Base-by-base conservation (phyloP, 2,797 vertebrate species). In the Myoxocephalus aenaeus region DNA sequence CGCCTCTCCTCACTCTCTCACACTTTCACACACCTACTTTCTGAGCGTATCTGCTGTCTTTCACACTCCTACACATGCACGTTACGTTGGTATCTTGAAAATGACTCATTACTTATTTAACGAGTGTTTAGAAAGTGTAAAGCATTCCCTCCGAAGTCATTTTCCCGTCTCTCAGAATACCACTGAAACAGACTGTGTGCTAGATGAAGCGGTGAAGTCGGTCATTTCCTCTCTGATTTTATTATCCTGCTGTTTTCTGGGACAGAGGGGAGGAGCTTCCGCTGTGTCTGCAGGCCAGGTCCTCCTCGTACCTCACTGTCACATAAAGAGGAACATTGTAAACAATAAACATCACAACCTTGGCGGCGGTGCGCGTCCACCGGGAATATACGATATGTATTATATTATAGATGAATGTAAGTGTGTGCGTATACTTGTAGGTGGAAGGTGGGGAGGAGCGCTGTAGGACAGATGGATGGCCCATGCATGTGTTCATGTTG, bases 31-130 rank as follows among this genome's bases (percentile, higher is more conserved):
- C 80, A 62, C n/a, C 29, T 36, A 44, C 69, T 68, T 72, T 84
- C 75, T 70, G 71, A 77, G 50, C 77, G 72, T 75, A 73, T 84
- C 81, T 77, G 75, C 79, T 66, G 76, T 73, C 67, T 20, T n/a
- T 50, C 48, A 50, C 85, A 86, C 88, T 89, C 86, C 86, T 65
- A 91, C 88, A 65, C 71, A 42, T 58, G 67, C 36, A 78, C 74
- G 53, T 81, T 80, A 68, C 3, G 46, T 56, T 18, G n/a, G 59
- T 58, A 66, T 81, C 75, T 79, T 59, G 61, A 25, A 79, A 82
- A 85, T 84, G 83, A 91, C 70, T 92, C 86, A 90, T 89, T 83
- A 73, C 14, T 27, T 67, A 63, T 83, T 72, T 70, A 84, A 71
- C 12, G 38, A 82, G 61, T 56, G 44, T 79, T 81, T 63, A 77